Conservation (phyloP, 1,140 invertebrate genomes). For the Drosophila pandora region DNA sequence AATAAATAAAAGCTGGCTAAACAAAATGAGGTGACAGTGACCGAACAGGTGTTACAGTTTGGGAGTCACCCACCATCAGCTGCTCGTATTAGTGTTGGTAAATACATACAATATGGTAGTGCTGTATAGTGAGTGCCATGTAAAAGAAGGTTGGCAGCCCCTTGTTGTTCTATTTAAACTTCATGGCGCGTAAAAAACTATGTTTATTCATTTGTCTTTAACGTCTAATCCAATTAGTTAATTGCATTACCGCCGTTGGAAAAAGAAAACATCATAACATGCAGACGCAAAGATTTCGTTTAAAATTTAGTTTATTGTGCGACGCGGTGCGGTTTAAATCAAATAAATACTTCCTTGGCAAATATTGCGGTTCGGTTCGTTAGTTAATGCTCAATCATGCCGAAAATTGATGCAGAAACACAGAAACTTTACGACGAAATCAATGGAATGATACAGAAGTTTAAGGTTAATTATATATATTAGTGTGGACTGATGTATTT, state of each 20-base stretch:
- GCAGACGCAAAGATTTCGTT: slow-evolving; percentile 43
- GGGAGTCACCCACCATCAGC: slow-evolving; percentile 10
- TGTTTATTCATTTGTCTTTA: slow-evolving; percentile 33
- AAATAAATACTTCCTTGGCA: slow-evolving; percentile 5
- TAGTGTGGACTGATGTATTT: not conserved
- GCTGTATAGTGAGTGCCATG: not conserved
- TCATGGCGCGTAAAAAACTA: slow-evolving; percentile 31
- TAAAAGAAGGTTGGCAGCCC: not conserved
- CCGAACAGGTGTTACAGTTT: slow-evolving; percentile 44
- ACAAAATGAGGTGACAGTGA: slow-evolving; percentile 44
- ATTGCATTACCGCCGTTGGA: slow-evolving; percentile 65
- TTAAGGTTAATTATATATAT: slow-evolving; percentile 85
- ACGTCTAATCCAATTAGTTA: slow-evolving; percentile 77
- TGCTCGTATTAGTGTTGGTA: slow-evolving; percentile 18
- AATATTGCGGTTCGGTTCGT: slow-evolving; percentile 21
- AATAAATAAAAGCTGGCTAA: slow-evolving; percentile 45
- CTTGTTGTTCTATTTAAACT: slow-evolving; percentile 1
- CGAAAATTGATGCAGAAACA: slow-evolving; percentile 92
- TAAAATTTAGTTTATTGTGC: slow-evolving; percentile 59
- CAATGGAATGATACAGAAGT: slow-evolving; percentile 89
- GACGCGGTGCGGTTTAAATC: slow-evolving; percentile 41
- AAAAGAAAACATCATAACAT: slow-evolving; percentile 66
- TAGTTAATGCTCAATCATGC: slow-evolving; percentile 77
- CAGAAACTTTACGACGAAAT: slow-evolving; percentile 90
- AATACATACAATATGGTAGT: not conserved